Evolutionary conservation across 2,797 vertebrate genomes (phyloP).

Genomic region (Carcharodon carcharias): DNA sequence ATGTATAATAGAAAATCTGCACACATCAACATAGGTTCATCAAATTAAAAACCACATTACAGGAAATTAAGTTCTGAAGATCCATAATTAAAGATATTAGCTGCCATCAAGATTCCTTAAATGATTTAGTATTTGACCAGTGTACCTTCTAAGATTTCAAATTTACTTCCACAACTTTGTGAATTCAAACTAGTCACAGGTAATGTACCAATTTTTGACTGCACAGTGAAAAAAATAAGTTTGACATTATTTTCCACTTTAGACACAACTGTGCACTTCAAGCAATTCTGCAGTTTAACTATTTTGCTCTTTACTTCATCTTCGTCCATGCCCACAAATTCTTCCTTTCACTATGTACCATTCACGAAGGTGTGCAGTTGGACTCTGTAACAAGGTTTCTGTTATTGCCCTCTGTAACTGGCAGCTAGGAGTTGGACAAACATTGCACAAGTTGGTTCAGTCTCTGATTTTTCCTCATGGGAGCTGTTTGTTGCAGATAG

Average conservation of each 20-base stretch:
- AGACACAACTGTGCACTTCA: background rate
- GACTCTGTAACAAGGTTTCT: background rate
- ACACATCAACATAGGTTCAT: background rate
- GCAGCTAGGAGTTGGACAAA: background rate
- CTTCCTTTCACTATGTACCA: background rate
- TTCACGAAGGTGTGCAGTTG: background rate
- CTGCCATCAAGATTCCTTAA: background rate
- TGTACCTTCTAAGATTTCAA: background rate
- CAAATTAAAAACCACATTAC: background rate
- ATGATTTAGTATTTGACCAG: background rate
- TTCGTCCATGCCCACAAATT: background rate
- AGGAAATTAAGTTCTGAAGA: background rate
- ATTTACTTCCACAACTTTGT: background rate
- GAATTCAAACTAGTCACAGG: background rate
- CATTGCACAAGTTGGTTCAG: background rate
- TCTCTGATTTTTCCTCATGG: background rate
- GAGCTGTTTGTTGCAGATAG: background rate
- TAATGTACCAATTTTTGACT: background rate
- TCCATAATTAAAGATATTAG: background rate
- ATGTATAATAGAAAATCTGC: background rate
- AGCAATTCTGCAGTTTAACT: background rate
- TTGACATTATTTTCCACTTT: background rate
- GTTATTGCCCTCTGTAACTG: background rate
- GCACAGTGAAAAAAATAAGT: background rate
- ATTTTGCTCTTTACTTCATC: background rate